Conservation (phyloP, 2,113 vertebrate genomes). For the Gopherus flavomarginatus region DNA sequence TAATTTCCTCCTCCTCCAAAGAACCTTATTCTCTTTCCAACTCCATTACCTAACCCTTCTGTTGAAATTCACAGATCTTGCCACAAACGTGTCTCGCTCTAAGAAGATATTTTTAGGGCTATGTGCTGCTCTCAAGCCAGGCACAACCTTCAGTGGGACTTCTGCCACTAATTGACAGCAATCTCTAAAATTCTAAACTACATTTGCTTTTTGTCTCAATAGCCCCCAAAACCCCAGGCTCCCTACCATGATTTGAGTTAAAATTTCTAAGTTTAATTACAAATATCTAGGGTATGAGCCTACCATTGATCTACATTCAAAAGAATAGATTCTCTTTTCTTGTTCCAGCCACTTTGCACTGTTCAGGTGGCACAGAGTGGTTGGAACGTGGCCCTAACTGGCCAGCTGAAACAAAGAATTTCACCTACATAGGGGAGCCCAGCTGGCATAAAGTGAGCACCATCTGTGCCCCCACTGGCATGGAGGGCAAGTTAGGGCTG, state of each 20-base stretch:
- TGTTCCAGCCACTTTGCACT: not conserved
- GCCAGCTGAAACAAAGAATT: not conserved
- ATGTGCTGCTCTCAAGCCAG: not conserved
- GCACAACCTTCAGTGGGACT: not conserved
- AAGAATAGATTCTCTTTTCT: not conserved
- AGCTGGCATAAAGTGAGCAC: not conserved
- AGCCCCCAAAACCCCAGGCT: not conserved
- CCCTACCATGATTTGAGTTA: not conserved
- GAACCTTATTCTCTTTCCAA: not conserved
- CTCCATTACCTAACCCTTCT: not conserved
- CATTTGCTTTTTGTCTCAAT: not conserved
- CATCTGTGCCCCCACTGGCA: not conserved
- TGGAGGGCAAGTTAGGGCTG: not conserved
- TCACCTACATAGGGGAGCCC: not conserved
- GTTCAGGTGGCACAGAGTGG: not conserved
- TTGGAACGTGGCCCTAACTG: not conserved
- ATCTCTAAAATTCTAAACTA: not conserved
- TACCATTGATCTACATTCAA: not conserved
- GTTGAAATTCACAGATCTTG: not conserved
- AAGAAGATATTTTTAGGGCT: not conserved
- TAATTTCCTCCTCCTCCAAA: not conserved
- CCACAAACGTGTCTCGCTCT: not conserved
- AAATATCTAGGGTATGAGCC: not conserved
- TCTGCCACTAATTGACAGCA: not conserved
- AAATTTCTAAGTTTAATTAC: not conserved